Evolutionary conservation across 2,797 vertebrate genomes (phyloP).

Genomic region (Eutrigla gurnardus): DNA sequence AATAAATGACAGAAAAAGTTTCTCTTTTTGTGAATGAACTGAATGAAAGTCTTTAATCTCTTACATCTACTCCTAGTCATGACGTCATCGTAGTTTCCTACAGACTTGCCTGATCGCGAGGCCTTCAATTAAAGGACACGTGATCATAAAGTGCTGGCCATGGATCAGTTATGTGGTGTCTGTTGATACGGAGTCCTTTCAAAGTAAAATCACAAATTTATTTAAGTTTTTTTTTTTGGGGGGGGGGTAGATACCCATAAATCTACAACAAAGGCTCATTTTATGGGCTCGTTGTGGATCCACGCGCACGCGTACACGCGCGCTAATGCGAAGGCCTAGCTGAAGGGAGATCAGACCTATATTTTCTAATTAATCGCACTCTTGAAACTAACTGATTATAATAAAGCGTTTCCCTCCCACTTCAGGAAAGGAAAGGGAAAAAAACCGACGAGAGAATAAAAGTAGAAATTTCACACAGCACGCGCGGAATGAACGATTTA

Average conservation of each 20-base stretch:
- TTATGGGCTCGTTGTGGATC: conserved; percentile 7
- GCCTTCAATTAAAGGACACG: neutral
- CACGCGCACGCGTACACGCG: conserved; percentile 4
- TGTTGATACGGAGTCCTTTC: neutral
- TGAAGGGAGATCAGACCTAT: conserved; percentile 59
- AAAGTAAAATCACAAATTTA: neutral
- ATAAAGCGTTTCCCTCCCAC: conserved; percentile 47
- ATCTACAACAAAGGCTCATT: conserved; percentile 17
- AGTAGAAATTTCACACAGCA: conserved; percentile 76
- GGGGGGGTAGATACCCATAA: neutral
- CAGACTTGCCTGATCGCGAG: neutral
- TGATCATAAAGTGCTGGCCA: too few species aligned
- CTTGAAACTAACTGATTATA: conserved; percentile 78
- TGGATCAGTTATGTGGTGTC: neutral
- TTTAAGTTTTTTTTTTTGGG: conserved; percentile 16
- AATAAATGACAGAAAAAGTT: neutral
- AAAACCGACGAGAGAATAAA: conserved; percentile 47
- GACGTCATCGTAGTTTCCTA: neutral
- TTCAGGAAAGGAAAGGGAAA: conserved; percentile 21
- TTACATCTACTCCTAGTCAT: neutral
- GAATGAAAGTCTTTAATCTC: too few species aligned
- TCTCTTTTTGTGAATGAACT: neutral
- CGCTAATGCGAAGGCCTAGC: conserved; percentile 30
- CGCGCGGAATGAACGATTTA: conserved; percentile 79
- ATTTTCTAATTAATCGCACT: conserved; percentile 80